Evolutionary conservation across 37 sponge, comb jelly and placozoan genomes (phyloP).

Genomic region (Petrosia ficiformis): DNA sequence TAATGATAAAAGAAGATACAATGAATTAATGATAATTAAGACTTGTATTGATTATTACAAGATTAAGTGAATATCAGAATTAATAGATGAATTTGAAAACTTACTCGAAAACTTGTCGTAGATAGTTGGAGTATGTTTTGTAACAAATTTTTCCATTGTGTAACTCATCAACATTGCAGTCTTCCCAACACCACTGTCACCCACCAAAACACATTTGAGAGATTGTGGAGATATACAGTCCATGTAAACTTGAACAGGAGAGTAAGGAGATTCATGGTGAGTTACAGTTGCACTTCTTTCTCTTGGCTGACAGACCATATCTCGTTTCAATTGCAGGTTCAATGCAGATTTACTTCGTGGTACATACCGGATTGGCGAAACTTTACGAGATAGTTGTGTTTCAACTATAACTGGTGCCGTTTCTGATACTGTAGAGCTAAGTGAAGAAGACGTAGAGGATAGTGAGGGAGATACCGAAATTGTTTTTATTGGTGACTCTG

Average conservation of each 20-base stretch:
- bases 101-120: slow-evolving; percentile 81
- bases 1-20: slow-evolving; percentile 10
- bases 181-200: slow-evolving; percentile 83
- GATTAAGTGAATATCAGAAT: background rate
- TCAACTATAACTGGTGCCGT: too few relatives aligned
- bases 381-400: background rate
- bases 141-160: slow-evolving; percentile 61
- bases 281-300: background rate
- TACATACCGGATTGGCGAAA: slow-evolving; percentile 5
- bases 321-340: slow-evolving; percentile 7
- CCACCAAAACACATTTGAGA: slow-evolving; percentile 59
- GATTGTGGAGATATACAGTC: slow-evolving; percentile 47
- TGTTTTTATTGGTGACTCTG: too few relatives aligned
- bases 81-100: background rate
- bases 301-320: slow-evolving; percentile 2
- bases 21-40: background rate
- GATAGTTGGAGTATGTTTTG: slow-evolving; percentile 65
- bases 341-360: slow-evolving; percentile 31
- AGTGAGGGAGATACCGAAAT: background rate
- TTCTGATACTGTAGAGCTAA: too few relatives aligned
- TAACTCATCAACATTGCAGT: slow-evolving; percentile 70
- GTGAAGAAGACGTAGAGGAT: background rate
- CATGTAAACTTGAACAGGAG: slow-evolving; percentile 54
- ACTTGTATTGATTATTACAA: background rate
- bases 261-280: slow-evolving; percentile 8